phyloP scores from a whole-genome alignment of 2,888 invertebrate species.

The Rhimphoctona megacephalus region DNA sequence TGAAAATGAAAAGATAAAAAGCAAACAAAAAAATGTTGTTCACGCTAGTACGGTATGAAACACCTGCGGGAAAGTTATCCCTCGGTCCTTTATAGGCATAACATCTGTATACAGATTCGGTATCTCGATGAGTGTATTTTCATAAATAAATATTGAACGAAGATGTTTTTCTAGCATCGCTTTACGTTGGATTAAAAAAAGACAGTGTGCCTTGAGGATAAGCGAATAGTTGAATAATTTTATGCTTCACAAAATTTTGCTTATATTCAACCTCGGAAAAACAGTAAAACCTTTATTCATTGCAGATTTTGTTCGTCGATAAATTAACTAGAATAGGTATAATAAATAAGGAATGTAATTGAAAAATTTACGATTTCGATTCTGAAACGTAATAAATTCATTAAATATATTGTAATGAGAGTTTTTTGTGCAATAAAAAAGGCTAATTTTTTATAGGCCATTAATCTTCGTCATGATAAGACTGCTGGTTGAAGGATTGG shows the following conservation, averaged over 20 bases:
- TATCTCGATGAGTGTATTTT: conserved; percentile 40
- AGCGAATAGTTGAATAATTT: conserved; percentile 43
- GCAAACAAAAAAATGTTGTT: conserved; percentile 26
- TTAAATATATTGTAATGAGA: background rate
- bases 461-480: conserved; percentile 15
- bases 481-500: background rate
- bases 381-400: background rate
- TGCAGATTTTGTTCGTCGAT: background rate
- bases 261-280: background rate
- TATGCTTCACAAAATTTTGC: background rate
- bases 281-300: background rate
- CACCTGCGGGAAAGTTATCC: conserved; percentile 51
- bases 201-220: conserved; percentile 7
- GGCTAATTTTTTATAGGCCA: background rate
- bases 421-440: conserved; percentile 3
- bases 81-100: background rate
- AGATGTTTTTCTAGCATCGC: conserved; percentile 20
- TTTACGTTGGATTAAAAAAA: background rate
- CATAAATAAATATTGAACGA: conserved; percentile 63
- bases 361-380: background rate
- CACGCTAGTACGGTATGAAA: conserved; percentile 15
- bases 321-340: background rate
- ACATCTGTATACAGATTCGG: conserved; percentile 1
- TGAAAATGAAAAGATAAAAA: conserved; percentile 7
- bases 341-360: background rate